Base-by-base conservation (phyloP, 1,140 invertebrate species). In the Zaprionus taronus region DNA sequence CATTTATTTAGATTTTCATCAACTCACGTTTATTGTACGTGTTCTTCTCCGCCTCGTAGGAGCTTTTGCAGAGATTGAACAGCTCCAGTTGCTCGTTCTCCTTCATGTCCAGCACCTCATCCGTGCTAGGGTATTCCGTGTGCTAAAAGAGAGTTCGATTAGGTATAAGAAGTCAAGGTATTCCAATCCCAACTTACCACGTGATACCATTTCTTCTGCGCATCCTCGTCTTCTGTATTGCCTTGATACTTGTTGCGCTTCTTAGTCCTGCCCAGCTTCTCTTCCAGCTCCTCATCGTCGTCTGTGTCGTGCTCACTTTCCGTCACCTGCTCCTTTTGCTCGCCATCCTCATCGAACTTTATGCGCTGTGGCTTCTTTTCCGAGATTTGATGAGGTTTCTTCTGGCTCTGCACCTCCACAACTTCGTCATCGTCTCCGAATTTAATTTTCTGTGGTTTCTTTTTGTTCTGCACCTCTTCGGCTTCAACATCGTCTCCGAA, bases 31-130 rank as follows among this genome's bases (percentile, higher is more conserved):
- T 93, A 26, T 70, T 79, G 6, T 80, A 92, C 0, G 73, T 76
- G 0, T 60, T 36, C 36, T 85, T 81, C 53, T 93, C 91, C 2
- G 83, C 57, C 4, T 92, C 91, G 15, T 79, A 93, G 1, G 91
- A 69, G n/a, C 28, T 79, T 56, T 91, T 80, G 72, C 92, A 93
- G 12, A 84, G 36, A 74, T 92, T 92, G 15, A 73, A 85, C 5
- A 93, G 65, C 55, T 91, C 91, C 34, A 92, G 62, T 57, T 93
- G 84, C 36, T 93, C 92, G 20, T 79, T 77, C 14, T 93, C 89
- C 66, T 93, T 93, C 75, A 93, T 87, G 58, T 93, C 92, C 9
- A 92, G 47, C 15, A 92, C 64, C 47, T 93, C 92, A 12, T 90
- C 92, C 4, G 53, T 80, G 17, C 83, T 72, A 1, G 91, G 81